phyloP scores from a whole-genome alignment of 1,140 invertebrate genomes.

The Helicoverpa armigera region DNA sequence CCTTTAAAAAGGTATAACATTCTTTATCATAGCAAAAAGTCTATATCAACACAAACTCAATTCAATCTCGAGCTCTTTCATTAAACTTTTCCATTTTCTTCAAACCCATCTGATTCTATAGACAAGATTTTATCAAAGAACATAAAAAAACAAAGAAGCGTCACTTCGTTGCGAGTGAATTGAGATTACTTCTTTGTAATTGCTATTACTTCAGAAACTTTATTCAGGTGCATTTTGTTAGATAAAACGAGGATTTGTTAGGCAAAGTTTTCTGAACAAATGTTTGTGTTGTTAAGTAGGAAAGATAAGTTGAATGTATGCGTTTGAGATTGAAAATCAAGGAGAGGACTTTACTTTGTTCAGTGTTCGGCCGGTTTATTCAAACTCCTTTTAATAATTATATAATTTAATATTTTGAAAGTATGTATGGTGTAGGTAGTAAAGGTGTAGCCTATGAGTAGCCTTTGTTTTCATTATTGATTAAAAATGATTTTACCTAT shows the following conservation, averaged over 20 bases:
- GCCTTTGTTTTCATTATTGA: too few species aligned
- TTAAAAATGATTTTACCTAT: too few species aligned
- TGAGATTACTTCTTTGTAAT: constrained; percentile 17
- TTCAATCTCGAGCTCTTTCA: background rate
- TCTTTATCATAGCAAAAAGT: too few species aligned
- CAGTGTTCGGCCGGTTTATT: too few species aligned
- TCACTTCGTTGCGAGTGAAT: background rate
- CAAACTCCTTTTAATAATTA: too few species aligned
- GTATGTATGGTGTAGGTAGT: too few species aligned
- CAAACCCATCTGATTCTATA: background rate
- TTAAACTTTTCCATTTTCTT: background rate
- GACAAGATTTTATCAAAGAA: constrained; percentile 9
- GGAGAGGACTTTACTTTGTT: too few species aligned
- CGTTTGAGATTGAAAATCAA: background rate
- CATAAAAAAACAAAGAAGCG: background rate
- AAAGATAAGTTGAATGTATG: background rate
- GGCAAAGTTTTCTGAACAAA: background rate
- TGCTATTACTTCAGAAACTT: background rate
- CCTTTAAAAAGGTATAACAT: too few species aligned
- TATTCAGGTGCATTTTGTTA: constrained; percentile 5
- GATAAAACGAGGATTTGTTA: background rate
- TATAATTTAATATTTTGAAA: too few species aligned
- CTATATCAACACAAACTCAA: background rate
- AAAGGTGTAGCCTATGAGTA: too few species aligned
- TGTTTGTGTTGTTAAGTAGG: background rate